phyloP scores from a whole-genome alignment of 2,113 vertebrate species.

The Polyodon spathula region DNA sequence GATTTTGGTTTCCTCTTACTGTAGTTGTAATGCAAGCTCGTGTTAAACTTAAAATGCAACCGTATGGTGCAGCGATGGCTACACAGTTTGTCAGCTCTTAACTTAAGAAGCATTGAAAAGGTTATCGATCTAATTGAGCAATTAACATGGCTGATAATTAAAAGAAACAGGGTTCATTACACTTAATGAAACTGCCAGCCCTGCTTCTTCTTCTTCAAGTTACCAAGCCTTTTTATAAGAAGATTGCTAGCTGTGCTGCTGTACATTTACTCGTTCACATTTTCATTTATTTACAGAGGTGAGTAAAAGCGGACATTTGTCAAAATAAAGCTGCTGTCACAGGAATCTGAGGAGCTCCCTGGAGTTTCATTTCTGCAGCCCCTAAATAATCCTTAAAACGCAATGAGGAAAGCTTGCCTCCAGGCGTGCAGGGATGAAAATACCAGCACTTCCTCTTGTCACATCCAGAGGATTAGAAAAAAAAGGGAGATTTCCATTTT shows the following conservation, averaged over 20 bases:
- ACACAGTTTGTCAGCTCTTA: too few species aligned
- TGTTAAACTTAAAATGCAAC: neutral
- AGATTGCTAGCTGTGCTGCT: neutral
- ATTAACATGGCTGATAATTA: too few species aligned
- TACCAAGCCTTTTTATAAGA: too few species aligned
- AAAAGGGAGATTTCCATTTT: neutral
- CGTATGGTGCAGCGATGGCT: neutral
- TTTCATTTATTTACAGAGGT: slow-evolving; percentile 26
- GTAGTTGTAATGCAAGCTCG: neutral
- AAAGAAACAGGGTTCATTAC: too few species aligned
- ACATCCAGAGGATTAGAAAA: neutral
- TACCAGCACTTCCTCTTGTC: neutral
- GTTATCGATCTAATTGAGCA: too few species aligned
- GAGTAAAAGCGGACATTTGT: slow-evolving; percentile 32
- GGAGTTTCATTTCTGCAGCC: too few species aligned
- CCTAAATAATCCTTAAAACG: too few species aligned
- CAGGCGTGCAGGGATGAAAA: neutral
- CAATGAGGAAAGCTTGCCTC: neutral
- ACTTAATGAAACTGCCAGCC: too few species aligned
- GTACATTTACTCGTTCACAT: slow-evolving; percentile 5
- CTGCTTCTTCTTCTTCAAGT: too few species aligned
- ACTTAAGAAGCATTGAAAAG: too few species aligned
- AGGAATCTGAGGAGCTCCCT: slow-evolving; percentile 33
- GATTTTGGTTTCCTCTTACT: neutral
- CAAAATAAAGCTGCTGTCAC: slow-evolving; percentile 34